Percentiles rank a stretch among this genome's conserved stretches.
Evolutionary conservation across 2,888 invertebrate genomes (phyloP).

Genomic region (Alviniconcha strummeri): DNA sequence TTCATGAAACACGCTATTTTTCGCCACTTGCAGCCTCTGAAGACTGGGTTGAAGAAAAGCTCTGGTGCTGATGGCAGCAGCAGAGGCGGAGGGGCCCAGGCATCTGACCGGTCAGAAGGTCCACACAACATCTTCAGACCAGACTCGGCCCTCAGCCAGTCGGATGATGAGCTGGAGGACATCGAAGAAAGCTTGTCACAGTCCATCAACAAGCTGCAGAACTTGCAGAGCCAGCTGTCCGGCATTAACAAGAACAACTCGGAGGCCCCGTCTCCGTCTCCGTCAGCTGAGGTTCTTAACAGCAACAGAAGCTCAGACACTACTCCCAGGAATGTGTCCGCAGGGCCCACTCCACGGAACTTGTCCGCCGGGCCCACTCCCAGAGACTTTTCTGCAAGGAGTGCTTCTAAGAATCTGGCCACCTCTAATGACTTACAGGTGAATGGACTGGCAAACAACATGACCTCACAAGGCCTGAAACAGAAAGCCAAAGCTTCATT

Average conservation of each 20-base stretch:
- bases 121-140: slow-evolving; percentile 61
- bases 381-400: slow-evolving; percentile 15
- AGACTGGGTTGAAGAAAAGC: background rate
- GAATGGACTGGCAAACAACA: slow-evolving; percentile 67
- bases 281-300: slow-evolving; percentile 26
- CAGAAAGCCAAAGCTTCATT: slow-evolving; percentile 64
- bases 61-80: background rate
- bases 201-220: slow-evolving; percentile 47
- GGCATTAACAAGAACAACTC: slow-evolving; percentile 41
- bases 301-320: slow-evolving; percentile 34
- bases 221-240: slow-evolving; percentile 46
- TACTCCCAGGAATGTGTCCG: slow-evolving; percentile 14
- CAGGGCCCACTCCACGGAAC: background rate
- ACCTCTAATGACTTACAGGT: slow-evolving; percentile 4
- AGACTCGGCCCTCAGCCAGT: slow-evolving; percentile 56
- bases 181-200: slow-evolving; percentile 49
- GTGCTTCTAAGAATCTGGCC: slow-evolving; percentile 24
- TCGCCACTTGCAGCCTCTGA: slow-evolving; percentile 19
- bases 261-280: slow-evolving; percentile 13
- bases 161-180: slow-evolving; percentile 53
- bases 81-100: slow-evolving; percentile 7
- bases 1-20: too few species aligned
- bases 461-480: slow-evolving; percentile 65
- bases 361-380: background rate
- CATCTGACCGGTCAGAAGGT: slow-evolving; percentile 43